phyloP scores from a whole-genome alignment of 92 coral and sea anemone genomes.

The Parazoanthus atlanticus region DNA sequence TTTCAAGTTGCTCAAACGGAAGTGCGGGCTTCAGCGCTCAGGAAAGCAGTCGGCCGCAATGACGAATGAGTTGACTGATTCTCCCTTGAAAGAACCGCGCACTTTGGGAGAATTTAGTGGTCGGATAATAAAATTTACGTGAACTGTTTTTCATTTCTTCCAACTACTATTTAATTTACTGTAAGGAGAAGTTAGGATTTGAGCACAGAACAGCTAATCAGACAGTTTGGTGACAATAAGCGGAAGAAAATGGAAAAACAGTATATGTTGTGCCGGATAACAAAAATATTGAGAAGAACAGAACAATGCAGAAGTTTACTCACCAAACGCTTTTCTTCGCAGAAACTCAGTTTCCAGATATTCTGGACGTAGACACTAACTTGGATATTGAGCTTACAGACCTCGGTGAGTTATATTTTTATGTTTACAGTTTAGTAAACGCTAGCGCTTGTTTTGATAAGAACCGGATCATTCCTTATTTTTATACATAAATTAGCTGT shows the following conservation, averaged over 20 bases:
- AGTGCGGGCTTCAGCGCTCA: no score
- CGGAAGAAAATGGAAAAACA: neutral
- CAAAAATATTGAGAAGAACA: neutral
- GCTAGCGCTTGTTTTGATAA: no score
- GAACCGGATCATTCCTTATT: no score
- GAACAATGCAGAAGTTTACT: neutral
- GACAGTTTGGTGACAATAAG: neutral
- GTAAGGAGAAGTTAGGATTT: neutral
- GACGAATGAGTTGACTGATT: no score
- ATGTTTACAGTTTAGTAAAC: neutral
- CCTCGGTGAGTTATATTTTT: neutral
- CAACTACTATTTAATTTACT: no score
- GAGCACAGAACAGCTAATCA: neutral
- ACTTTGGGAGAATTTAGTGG: neutral
- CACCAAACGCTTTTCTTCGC: neutral
- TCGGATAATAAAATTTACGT: neutral
- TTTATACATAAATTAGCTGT: no score
- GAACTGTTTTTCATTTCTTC: neutral
- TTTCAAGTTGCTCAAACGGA: no score
- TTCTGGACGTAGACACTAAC: neutral
- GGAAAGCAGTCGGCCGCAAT: no score
- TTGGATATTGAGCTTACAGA: neutral
- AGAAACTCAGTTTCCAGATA: neutral
- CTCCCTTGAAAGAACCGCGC: neutral
- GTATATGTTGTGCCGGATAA: neutral